phyloP scores from a whole-genome alignment of 2,113 vertebrate species.

The Pangasianodon hypophthalmus region DNA sequence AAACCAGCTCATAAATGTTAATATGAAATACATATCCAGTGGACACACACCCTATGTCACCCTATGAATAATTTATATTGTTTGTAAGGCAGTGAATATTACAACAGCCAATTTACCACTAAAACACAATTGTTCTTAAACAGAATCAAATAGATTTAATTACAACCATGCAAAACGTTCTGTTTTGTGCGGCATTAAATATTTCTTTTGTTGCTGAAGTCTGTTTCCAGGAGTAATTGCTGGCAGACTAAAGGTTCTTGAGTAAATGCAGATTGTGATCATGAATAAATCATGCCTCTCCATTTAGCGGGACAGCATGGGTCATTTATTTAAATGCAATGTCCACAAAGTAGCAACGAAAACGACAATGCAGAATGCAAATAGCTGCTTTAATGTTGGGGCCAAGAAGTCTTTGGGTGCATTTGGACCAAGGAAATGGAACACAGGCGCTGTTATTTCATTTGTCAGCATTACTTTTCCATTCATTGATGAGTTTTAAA shows the following conservation, averaged over 20 bases:
- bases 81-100: neutral
- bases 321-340: conserved; percentile 67
- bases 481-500: conserved; percentile 23
- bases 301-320: conserved; percentile 56
- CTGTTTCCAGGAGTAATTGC: conserved; percentile 43
- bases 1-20: conserved; percentile 5
- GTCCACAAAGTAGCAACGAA: conserved; percentile 69
- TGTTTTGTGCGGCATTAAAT: conserved; percentile 11
- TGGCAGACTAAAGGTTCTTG: conserved; percentile 45
- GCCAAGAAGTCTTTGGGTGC: conserved; percentile 55
- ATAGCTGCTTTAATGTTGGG: conserved; percentile 72
- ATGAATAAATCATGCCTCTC: conserved; percentile 71
- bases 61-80: conserved; percentile 18
- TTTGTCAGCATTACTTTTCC: conserved; percentile 49
- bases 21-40: neutral
- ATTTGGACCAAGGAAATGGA: conserved; percentile 59
- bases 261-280: conserved; percentile 51
- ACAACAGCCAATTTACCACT: neutral
- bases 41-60: neutral
- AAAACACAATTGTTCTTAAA: neutral
- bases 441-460: conserved; percentile 56
- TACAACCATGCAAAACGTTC: neutral
- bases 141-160: neutral
- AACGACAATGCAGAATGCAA: conserved; percentile 65
- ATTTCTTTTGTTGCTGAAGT: conserved; percentile 22